Evolutionary conservation across 30 jellyfish, hydroid and myxozoan species (phyloP).

Genomic region (Turritopsis rubra): DNA sequence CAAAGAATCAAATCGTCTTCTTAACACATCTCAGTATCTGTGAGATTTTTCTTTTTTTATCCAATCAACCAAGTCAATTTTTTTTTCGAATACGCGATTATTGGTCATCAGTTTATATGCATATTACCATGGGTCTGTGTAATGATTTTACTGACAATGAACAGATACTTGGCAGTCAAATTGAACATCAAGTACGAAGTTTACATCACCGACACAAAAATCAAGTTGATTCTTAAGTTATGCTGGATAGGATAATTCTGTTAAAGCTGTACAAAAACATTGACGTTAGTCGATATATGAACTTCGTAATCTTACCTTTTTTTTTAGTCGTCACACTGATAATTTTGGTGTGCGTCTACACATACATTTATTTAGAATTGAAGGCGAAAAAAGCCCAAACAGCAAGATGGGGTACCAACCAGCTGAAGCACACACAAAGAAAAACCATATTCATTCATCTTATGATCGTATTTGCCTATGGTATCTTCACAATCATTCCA

Average conservation of each 20-base stretch:
- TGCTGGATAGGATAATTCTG: background rate
- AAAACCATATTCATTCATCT: background rate
- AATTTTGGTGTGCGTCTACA: background rate
- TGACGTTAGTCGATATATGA: background rate
- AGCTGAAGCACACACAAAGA: background rate
- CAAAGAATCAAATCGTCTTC: background rate
- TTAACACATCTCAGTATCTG: background rate
- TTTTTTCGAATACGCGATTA: background rate
- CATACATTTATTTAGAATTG: background rate
- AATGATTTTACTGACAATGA: background rate
- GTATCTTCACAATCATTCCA: background rate
- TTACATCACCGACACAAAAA: background rate
- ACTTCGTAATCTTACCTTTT: background rate
- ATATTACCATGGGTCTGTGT: background rate
- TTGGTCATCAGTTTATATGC: background rate
- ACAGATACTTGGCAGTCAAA: background rate
- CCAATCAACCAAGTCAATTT: background rate
- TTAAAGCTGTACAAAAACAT: background rate
- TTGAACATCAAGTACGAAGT: background rate
- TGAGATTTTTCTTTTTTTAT: background rate
- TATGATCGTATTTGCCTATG: background rate
- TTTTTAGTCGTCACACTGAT: background rate
- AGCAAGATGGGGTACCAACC: background rate
- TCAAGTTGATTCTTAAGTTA: background rate
- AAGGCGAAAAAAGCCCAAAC: background rate